A percentile compares a stretch with the other conserved stretches of the same genome.
phyloP scores from a whole-genome alignment of 1,140 invertebrate genomes.

The Temnothorax longispinosus region DNA sequence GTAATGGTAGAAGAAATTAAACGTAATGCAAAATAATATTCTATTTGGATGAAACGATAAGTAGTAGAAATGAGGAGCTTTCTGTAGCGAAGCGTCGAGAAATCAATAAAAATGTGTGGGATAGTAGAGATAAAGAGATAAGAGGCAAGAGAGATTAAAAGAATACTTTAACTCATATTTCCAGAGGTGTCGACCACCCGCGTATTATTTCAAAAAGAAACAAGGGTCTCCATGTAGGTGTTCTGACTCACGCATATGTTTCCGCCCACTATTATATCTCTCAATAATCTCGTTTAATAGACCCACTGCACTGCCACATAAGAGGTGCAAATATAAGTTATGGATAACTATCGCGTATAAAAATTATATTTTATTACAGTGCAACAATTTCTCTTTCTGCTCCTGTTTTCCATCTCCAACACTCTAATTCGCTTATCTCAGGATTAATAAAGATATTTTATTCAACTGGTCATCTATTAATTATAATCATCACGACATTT shows the following conservation, averaged over 20 bases:
- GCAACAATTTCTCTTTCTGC: not conserved
- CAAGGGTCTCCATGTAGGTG: not conserved
- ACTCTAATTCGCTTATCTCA: not conserved
- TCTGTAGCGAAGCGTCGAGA: not conserved
- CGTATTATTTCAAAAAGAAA: slow-evolving; percentile 13
- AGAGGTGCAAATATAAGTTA: not conserved
- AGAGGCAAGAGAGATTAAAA: not conserved
- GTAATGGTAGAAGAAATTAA: not conserved
- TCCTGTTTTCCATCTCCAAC: not conserved
- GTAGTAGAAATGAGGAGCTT: not conserved
- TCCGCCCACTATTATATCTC: slow-evolving; percentile 45
- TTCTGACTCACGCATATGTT: slow-evolving; percentile 28
- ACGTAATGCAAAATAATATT: not conserved
- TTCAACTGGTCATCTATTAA: no score
- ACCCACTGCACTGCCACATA: no score
- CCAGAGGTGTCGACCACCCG: not conserved
- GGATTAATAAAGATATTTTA: not conserved
- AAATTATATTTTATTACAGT: not conserved
- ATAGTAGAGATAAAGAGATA: not conserved
- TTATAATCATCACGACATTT: no score
- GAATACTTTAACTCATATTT: not conserved
- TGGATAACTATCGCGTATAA: not conserved
- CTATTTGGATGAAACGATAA: not conserved
- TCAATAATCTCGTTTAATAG: slow-evolving; percentile 5
- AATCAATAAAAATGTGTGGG: slow-evolving; percentile 17